phyloP scores from a whole-genome alignment of 2,113 vertebrate species.

The Herpailurus yagouaroundi region DNA sequence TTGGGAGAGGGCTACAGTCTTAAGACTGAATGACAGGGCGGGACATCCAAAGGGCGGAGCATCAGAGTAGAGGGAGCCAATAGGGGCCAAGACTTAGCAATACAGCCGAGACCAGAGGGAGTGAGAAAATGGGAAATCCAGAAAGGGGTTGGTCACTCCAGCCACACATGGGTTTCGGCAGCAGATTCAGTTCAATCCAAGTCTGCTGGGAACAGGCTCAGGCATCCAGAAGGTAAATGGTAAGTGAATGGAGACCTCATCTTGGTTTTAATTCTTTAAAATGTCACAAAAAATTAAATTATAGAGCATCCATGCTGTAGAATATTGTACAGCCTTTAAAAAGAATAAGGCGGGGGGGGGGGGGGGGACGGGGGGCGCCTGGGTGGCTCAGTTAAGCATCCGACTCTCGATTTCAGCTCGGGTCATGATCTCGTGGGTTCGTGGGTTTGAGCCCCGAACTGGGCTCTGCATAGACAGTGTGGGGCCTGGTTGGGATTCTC shows the following conservation, averaged over 20 bases:
- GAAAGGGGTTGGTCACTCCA: background rate
- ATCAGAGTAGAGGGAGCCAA: background rate
- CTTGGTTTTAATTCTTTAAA: slow-evolving; percentile 1
- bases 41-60: background rate
- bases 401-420: too few relatives aligned
- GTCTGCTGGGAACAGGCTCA: background rate
- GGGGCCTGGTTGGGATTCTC: background rate
- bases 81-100: background rate
- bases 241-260: background rate
- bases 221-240: background rate
- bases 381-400: background rate
- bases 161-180: background rate
- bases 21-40: background rate
- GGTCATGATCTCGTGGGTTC: too few relatives aligned
- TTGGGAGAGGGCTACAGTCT: background rate
- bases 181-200: background rate
- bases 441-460: background rate
- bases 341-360: background rate
- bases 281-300: background rate
- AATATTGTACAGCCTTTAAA: background rate
- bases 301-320: background rate
- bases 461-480: background rate
- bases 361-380: rapidly evolving
- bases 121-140: background rate
- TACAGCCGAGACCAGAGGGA: background rate